phyloP scores from a whole-genome alignment of 2,113 vertebrate genomes.

The Bubo bubo region DNA sequence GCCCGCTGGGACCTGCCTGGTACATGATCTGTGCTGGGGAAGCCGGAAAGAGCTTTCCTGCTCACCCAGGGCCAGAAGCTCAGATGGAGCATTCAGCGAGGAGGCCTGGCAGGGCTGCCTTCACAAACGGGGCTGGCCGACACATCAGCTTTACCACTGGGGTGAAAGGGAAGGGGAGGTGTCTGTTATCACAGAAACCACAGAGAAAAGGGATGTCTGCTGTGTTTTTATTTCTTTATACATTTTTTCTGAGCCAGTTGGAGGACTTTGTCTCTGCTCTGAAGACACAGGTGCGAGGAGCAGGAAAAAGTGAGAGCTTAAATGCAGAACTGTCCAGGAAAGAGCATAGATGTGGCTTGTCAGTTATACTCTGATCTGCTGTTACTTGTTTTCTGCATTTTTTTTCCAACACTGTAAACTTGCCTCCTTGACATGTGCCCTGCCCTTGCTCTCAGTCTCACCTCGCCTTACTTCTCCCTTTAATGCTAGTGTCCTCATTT shows the following conservation, averaged over 20 bases:
- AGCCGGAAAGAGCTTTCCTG: not conserved
- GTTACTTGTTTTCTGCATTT: not conserved
- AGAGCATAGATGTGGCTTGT: not conserved
- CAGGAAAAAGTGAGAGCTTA: not conserved
- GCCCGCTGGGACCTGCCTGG: not conserved
- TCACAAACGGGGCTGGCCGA: not conserved
- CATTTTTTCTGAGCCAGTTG: not conserved
- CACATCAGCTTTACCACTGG: not conserved
- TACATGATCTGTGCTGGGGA: not conserved
- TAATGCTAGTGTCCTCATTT: constrained; percentile 19
- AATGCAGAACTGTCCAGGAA: not conserved
- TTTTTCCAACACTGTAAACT: not conserved
- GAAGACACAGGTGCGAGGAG: not conserved
- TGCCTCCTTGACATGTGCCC: not conserved
- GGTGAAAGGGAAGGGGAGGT: not conserved
- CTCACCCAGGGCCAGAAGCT: not conserved
- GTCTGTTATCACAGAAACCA: not conserved
- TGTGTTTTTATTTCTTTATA: not conserved
- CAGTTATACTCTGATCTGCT: not conserved
- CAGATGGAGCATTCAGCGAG: not conserved
- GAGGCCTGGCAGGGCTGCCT: not conserved
- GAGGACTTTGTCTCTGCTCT: not conserved
- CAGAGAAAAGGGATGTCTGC: not conserved
- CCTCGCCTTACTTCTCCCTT: not conserved
- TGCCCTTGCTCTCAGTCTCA: not conserved